These are phyloP conservation scores for Lethenteron reissneri DNA, from an alignment of 2,113 vertebrate species.

Conservation along the genomic window DNA sequence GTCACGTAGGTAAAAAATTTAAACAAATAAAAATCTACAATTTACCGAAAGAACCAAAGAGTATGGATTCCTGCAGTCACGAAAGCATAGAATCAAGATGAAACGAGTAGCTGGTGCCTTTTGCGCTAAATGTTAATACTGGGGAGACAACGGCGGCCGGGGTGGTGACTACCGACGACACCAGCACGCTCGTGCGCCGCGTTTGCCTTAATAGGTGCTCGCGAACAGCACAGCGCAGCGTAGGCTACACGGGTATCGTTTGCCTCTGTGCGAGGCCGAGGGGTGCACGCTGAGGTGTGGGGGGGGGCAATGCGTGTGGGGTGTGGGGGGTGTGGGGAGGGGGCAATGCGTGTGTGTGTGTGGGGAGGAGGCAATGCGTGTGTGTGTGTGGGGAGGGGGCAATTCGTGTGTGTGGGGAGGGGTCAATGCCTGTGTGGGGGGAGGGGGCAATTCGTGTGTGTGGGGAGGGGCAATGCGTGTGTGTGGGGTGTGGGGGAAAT, in stretches of 20 bases:
- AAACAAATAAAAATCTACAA: no score
- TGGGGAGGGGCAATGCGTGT: not conserved
- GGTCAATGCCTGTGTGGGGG: not conserved
- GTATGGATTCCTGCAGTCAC: no score
- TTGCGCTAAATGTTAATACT: no score
- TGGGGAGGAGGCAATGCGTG: not conserved
- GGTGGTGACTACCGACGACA: no score
- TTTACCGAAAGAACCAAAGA: no score
- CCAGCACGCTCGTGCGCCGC: no score
- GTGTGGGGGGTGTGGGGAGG: not conserved
- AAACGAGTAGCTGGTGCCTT: no score
- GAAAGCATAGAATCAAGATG: no score
- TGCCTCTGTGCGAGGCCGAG: not conserved
- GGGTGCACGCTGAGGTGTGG: not conserved
- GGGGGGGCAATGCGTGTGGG: not conserved
- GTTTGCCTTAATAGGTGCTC: no score
- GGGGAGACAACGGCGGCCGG: no score
- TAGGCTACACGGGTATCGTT: not conserved
- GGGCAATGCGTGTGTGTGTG: not conserved
- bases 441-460: not conserved
- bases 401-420: not conserved
- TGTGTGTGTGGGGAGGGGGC: not conserved
- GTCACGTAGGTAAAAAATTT: no score
- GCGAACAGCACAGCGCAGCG: no score
- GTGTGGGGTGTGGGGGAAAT: not conserved